Conservation (phyloP, 2,888 invertebrate genomes). For the Trissoscelio sp. region DNA sequence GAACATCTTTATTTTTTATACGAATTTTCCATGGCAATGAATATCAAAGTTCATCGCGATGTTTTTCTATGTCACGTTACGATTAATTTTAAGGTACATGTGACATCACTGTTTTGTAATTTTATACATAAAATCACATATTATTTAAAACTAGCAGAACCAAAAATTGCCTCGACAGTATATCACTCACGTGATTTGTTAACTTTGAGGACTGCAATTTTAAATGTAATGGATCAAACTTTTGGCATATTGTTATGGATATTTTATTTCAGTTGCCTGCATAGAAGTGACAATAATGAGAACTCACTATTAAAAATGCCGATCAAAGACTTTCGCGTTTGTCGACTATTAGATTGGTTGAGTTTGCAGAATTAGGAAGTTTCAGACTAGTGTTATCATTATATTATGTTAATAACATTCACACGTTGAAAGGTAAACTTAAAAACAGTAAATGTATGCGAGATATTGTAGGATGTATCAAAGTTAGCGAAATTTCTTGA, state of each 20-base stretch:
- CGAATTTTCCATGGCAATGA: slow-evolving; percentile 29
- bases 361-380: slow-evolving; percentile 17
- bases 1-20: slow-evolving; percentile 53
- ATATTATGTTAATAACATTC: slow-evolving; percentile 19
- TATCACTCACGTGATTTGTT: slow-evolving; percentile 38
- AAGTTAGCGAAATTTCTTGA: slow-evolving; percentile 29
- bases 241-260: slow-evolving; percentile 22
- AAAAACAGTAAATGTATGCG: slow-evolving; percentile 13
- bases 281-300: slow-evolving; percentile 59
- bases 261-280: slow-evolving; percentile 38
- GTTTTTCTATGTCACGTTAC: slow-evolving; percentile 43
- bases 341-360: neutral
- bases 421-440: slow-evolving; percentile 40
- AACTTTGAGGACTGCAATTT: slow-evolving; percentile 13
- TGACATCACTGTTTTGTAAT: slow-evolving; percentile 54
- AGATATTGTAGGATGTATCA: slow-evolving; percentile 36
- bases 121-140: slow-evolving; percentile 49
- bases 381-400: slow-evolving; percentile 10
- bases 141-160: slow-evolving; percentile 42
- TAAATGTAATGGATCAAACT: neutral
- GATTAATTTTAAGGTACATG: slow-evolving; percentile 45
- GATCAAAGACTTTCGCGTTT: slow-evolving; percentile 26
- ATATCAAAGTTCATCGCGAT: slow-evolving; percentile 38
- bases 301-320: slow-evolving; percentile 29
- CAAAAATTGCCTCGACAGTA: slow-evolving; percentile 41